Conservation (phyloP, 2,113 vertebrate genomes). For the Alligator sinensis region DNA sequence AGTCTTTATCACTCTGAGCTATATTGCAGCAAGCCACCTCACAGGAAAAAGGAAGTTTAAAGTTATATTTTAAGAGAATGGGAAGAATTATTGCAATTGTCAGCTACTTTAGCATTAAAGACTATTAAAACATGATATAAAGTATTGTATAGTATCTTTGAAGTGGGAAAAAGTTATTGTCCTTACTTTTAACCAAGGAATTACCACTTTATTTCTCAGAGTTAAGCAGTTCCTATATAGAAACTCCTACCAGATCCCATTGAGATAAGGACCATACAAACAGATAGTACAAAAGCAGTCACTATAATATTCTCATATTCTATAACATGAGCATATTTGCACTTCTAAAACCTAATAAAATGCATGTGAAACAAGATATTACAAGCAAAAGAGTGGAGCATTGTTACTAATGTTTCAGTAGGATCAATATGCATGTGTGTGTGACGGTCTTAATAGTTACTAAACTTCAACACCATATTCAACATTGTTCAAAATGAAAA, state of each 20-base stretch:
- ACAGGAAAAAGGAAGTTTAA: background rate
- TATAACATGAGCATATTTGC: background rate
- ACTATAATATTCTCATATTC: constrained; percentile 4
- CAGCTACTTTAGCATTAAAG: background rate
- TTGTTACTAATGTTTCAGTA: background rate
- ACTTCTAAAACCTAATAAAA: background rate
- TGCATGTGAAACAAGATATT: background rate
- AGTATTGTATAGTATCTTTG: background rate
- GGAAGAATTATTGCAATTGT: background rate
- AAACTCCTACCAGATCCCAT: background rate
- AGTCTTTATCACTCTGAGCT: background rate
- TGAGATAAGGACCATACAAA: background rate
- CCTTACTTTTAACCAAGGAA: background rate
- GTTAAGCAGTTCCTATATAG: background rate
- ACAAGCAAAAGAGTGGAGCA: background rate
- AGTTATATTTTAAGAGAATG: accelerated
- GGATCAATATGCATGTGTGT: background rate
- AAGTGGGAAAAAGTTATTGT: background rate
- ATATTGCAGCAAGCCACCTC: background rate
- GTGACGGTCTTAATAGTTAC: background rate
- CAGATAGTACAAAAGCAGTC: background rate
- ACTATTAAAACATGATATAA: background rate
- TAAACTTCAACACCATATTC: constrained; percentile 21
- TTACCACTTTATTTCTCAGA: background rate
- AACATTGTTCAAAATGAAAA: background rate